Evolutionary conservation across 1,140 invertebrate species (phyloP).

Genomic region (Apis florea): DNA sequence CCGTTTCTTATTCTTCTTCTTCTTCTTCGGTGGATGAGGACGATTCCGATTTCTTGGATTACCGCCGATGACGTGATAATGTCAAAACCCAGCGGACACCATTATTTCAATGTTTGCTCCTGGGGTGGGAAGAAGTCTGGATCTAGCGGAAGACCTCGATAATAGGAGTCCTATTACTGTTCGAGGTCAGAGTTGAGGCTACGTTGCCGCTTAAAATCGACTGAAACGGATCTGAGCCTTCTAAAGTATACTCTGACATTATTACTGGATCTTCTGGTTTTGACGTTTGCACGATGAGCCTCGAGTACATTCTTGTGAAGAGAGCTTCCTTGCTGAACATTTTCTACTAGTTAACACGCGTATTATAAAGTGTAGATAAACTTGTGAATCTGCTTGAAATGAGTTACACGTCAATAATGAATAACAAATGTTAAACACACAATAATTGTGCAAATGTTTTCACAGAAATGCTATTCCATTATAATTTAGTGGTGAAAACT

Average conservation of each 20-base stretch:
- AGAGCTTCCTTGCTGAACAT: neutral
- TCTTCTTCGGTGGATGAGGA: neutral
- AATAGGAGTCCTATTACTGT: constrained; percentile 41
- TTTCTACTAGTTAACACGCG: neutral
- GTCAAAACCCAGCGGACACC: constrained; percentile 19
- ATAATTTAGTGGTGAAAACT: neutral
- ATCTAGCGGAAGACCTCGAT: constrained; percentile 10
- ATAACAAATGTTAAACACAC: neutral
- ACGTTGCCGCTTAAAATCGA: constrained; percentile 16
- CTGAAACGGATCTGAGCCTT: neutral
- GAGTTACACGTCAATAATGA: neutral
- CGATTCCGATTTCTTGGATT: constrained; percentile 17
- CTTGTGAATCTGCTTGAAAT: neutral
- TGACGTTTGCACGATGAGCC: constrained; percentile 11
- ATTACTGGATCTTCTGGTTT: constrained; percentile 22
- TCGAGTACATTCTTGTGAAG: neutral
- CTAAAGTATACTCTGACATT: constrained; percentile 27
- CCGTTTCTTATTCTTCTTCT: neutral
- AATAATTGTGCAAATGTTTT: neutral
- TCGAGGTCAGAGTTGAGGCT: neutral
- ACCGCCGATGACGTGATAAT: constrained; percentile 24
- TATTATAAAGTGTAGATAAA: neutral
- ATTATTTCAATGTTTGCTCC: constrained; percentile 35
- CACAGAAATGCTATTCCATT: neutral
- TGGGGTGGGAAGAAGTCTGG: neutral